Evolutionary conservation across 2,888 invertebrate species (phyloP).

Genomic region (Troides helena): DNA sequence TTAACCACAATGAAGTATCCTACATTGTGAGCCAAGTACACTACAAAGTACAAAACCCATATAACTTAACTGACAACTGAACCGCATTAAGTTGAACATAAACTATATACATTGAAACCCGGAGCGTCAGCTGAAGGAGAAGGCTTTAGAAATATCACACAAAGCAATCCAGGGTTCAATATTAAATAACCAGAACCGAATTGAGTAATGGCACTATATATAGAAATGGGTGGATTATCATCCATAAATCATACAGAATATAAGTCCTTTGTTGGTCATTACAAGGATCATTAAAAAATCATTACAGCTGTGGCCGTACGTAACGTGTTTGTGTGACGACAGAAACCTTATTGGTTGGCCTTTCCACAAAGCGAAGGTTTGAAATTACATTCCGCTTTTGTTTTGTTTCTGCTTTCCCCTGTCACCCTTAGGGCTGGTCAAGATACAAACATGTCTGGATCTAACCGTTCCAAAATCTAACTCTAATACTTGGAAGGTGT

Average conservation of each 20-base stretch:
- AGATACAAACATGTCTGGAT: not conserved
- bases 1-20: not conserved
- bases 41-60: constrained; percentile 11
- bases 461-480: too few species aligned
- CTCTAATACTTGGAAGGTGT: too few species aligned
- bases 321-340: constrained; percentile 28
- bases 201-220: constrained; percentile 31
- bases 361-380: constrained; percentile 20
- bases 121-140: constrained; percentile 26
- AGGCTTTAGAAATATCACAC: constrained; percentile 41
- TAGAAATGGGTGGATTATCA: constrained; percentile 44
- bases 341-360: constrained; percentile 26
- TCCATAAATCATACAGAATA: constrained; percentile 63
- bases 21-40: constrained; percentile 13
- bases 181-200: constrained; percentile 36
- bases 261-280: constrained; percentile 65
- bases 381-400: constrained; percentile 27
- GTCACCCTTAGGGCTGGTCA: constrained; percentile 14
- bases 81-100: constrained; percentile 31
- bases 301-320: constrained; percentile 49
- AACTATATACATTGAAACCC: constrained; percentile 30
- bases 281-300: constrained; percentile 73
- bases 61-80: constrained; percentile 17
- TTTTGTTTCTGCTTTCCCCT: constrained; percentile 23
- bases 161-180: constrained; percentile 35